phyloP scores from a whole-genome alignment of 2,113 vertebrate species.

The Phalacrocorax brasilianus region DNA sequence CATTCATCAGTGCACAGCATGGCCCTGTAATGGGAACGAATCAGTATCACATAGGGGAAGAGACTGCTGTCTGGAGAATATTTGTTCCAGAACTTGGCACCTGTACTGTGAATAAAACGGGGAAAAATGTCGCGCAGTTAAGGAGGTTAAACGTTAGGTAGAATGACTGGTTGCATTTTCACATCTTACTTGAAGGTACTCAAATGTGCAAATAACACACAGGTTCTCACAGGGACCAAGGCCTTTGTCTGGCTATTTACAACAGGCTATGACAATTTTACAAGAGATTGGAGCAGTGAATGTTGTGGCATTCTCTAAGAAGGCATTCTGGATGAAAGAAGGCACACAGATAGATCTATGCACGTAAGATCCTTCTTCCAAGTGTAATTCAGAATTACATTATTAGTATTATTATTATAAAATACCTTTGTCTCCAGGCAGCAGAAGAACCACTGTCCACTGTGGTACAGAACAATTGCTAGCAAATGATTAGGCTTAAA shows the following conservation, averaged over 20 bases:
- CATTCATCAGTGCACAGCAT: not conserved
- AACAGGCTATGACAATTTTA: not conserved
- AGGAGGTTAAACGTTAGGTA: not conserved
- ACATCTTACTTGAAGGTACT: not conserved
- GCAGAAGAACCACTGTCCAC: constrained; percentile 19
- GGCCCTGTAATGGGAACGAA: not conserved
- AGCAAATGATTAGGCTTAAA: constrained; percentile 44
- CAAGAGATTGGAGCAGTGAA: not conserved
- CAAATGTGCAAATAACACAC: not conserved
- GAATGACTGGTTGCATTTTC: not conserved
- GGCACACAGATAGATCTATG: not conserved
- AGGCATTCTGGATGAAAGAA: not conserved
- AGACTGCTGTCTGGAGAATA: not conserved
- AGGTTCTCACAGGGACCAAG: not conserved
- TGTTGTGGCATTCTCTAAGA: not conserved
- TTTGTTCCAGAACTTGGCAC: not conserved
- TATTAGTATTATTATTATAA: not conserved
- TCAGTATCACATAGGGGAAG: not conserved
- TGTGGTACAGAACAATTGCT: constrained; percentile 15
- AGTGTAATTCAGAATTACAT: not conserved
- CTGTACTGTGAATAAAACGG: not conserved
- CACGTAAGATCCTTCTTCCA: not conserved
- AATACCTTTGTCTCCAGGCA: not conserved
- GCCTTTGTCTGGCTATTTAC: not conserved
- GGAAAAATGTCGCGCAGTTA: not conserved